phyloP scores from a whole-genome alignment of 2,888 invertebrate species.

The Parthenolecanium corni region DNA sequence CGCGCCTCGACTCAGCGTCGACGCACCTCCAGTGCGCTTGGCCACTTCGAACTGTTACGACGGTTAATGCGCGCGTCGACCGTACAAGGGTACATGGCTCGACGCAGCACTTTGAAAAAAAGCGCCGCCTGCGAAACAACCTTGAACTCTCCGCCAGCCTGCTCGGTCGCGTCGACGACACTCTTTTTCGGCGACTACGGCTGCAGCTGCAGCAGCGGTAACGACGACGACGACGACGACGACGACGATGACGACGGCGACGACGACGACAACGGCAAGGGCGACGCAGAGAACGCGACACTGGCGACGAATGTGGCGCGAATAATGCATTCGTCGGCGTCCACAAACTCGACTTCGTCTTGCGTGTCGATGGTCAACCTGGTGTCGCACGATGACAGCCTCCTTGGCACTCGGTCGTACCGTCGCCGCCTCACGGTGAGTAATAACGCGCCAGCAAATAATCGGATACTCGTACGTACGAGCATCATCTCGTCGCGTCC shows the following conservation, averaged over 20 bases:
- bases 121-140: conserved; percentile 83
- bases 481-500: too few species aligned
- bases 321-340: too few species aligned
- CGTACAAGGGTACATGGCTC: conserved; percentile 75
- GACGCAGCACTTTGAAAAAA: conserved; percentile 77
- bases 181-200: background rate
- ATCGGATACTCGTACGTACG: background rate
- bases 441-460: background rate
- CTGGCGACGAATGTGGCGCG: too few species aligned
- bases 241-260: background rate
- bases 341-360: too few species aligned
- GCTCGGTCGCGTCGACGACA: conserved; percentile 34
- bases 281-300: too few species aligned
- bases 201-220: background rate
- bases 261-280: too few species aligned
- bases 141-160: conserved; percentile 61
- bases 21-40: conserved; percentile 3
- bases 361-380: too few species aligned
- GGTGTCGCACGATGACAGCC: too few species aligned
- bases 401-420: conserved; percentile 1
- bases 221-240: background rate
- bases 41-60: conserved; percentile 46
- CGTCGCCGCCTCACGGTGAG: conserved; percentile 5
- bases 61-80: conserved; percentile 69
- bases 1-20: background rate